phyloP scores from a whole-genome alignment of 92 coral and sea anemone genomes.

The Meandrina meandrites region DNA sequence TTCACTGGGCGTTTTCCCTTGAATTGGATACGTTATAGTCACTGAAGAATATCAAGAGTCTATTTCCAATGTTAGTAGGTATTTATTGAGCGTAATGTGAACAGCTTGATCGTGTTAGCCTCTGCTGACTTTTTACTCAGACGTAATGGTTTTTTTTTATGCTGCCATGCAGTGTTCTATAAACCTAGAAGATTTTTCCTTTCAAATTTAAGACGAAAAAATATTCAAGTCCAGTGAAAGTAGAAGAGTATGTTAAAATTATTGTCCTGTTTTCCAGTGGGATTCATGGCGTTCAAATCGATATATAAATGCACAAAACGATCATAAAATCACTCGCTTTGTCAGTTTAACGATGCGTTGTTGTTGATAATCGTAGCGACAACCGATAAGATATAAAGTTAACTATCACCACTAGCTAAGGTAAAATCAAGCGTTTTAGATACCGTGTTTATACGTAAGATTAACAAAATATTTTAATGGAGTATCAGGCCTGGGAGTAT shows the following conservation, averaged over 20 bases:
- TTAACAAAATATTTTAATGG: neutral
- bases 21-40: neutral
- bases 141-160: neutral
- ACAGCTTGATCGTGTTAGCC: neutral
- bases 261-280: neutral
- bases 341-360: neutral
- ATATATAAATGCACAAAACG: neutral
- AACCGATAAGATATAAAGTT: neutral
- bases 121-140: neutral
- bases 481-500: no score
- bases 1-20: neutral
- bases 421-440: neutral
- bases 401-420: neutral
- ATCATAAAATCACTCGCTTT: conserved; percentile 5
- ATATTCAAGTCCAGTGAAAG: neutral
- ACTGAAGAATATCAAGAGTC: neutral
- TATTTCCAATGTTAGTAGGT: neutral
- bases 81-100: neutral
- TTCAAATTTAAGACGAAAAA: neutral
- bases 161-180: neutral
- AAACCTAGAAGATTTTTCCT: no score
- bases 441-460: neutral
- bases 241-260: neutral
- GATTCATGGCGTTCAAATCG: no score
- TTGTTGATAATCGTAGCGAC: no score